Evolutionary conservation across 2,113 vertebrate species (phyloP), one percentile per base, ranked within the genome.

Genomic region (Antidorcas marsupialis): DNA sequence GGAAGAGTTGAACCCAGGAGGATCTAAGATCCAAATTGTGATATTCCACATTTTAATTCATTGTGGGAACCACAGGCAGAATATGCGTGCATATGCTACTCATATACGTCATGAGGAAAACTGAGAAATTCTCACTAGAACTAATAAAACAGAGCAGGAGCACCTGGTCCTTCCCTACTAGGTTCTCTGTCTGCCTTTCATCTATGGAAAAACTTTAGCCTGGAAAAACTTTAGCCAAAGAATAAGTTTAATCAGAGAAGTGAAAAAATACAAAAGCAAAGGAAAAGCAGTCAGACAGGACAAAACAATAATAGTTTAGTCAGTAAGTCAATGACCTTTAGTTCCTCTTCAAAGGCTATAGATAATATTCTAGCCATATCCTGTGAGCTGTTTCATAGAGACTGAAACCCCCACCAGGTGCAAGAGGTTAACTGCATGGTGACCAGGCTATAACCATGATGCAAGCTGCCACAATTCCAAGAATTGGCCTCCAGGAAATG

Each of bases 1-100:
- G 25, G 14, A 87, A 6, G 19, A 21, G 2, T 3, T 7, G 36
- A 28, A 36, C n/a, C 6, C 23, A 9, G 2, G 1, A 16, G 6
- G 30, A 90, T 28, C 59, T 53, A 30, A 79, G 27, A 27, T 62
- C 14, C n/a, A 27, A 62, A 83, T 1, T 52, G 11, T 89, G 67
- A 87, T 47, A 50, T 79, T 43, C 23, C 60, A 53, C 21, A 14
- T 1, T 62, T 95, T 87, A 39, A 86, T 45, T 39, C 39, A 36
- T 25, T 6, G 1, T 3, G 15, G 45, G 43, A 71, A 76, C 21
- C 30, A 76, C 27, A 28, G 15, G 19, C 5, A 50, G 57, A 74
- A 36, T 57, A 55, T 30, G 5, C 87, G 50, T 60, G 9, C 1
- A 5, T 39, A 11, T 14, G 9, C 10, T 83, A 67, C 74, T 94